A percentile compares a stretch with the other conserved stretches of the same genome.
Conservation (phyloP, 1,140 invertebrate genomes). For the Coptotermes formosanus region DNA sequence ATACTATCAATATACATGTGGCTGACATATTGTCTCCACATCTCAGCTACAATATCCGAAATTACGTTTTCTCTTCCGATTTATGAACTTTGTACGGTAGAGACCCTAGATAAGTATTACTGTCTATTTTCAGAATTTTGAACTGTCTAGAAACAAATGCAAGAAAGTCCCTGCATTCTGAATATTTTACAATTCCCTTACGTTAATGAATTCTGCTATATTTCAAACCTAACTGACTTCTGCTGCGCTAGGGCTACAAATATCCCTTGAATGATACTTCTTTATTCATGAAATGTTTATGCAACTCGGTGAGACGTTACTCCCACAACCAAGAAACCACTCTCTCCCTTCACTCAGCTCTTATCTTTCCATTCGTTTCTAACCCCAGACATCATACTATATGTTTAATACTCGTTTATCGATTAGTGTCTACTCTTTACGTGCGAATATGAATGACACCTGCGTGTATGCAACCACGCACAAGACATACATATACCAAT, state of each 20-base stretch:
- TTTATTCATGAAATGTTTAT: slow-evolving; percentile 1
- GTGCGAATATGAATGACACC: neutral
- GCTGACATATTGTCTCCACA: no score
- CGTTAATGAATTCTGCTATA: neutral
- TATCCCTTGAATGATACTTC: neutral
- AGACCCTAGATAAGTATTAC: no score
- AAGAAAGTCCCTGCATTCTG: neutral
- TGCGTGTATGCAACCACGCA: neutral
- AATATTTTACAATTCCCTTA: neutral
- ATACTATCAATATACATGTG: no score
- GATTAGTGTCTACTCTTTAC: neutral
- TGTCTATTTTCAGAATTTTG: no score
- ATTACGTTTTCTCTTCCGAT: no score
- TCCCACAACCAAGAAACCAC: neutral
- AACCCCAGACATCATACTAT: no score
- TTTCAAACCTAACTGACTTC: neutral
- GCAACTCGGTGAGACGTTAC: neutral
- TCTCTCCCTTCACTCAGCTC: neutral
- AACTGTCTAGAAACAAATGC: neutral
- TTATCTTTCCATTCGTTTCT: neutral
- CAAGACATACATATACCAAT: neutral
- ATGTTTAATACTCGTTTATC: neutral
- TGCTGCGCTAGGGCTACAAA: neutral
- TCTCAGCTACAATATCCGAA: no score
- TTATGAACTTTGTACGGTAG: no score